Conservation (phyloP, 2,113 vertebrate genomes). For the Calyptommatus sinebrachiatus region DNA sequence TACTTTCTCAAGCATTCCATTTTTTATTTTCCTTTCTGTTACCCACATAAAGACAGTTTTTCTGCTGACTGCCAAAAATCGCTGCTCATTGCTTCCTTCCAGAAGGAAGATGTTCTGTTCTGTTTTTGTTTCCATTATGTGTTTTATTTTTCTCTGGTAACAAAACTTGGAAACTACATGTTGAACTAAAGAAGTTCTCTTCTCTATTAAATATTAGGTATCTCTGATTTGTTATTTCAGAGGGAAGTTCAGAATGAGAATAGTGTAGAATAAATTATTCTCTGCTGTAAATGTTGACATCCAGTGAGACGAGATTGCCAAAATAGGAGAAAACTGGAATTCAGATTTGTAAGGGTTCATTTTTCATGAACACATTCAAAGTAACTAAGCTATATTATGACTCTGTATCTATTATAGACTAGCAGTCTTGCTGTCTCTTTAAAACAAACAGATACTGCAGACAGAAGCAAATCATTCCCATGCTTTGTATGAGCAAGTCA, state of each 20-base stretch:
- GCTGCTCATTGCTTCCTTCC: conserved; percentile 8
- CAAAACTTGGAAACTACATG: conserved; percentile 34
- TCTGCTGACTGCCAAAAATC: background rate
- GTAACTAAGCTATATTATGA: background rate
- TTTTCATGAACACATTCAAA: conserved; percentile 16
- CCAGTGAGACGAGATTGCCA: conserved; percentile 35
- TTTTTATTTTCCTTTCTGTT: background rate
- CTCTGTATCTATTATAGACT: conserved; percentile 18
- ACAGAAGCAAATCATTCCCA: conserved; percentile 64
- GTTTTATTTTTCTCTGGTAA: conserved; percentile 27
- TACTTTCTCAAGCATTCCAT: background rate
- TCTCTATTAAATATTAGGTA: conserved; percentile 45
- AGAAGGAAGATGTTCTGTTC: background rate
- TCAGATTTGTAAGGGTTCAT: conserved; percentile 36
- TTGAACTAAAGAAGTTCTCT: conserved; percentile 46
- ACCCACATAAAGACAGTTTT: background rate
- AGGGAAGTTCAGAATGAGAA: conserved; percentile 34
- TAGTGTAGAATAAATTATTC: conserved; percentile 35
- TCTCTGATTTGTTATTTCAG: conserved; percentile 51
- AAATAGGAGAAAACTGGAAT: conserved; percentile 27
- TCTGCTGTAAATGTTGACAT: conserved; percentile 42
- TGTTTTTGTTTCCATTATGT: background rate
- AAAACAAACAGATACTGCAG: conserved; percentile 55
- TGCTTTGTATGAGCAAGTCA: conserved; percentile 44
- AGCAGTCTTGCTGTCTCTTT: conserved; percentile 53